These are phyloP conservation scores for Episyrphus balteatus DNA, from an alignment of 1,140 invertebrate species.

Conservation along the genomic window DNA sequence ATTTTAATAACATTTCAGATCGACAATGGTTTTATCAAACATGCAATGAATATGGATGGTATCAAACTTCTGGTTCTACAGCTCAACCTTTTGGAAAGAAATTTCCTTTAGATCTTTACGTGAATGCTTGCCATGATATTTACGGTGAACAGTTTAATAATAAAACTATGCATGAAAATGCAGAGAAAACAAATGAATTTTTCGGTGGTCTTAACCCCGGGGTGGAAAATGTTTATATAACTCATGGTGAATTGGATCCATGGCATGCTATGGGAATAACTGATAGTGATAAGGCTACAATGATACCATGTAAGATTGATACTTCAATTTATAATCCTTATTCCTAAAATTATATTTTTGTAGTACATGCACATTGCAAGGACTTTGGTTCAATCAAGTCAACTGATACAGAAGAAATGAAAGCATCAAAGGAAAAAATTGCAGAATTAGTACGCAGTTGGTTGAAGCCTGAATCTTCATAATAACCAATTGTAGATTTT, in stretches of 20 bases:
- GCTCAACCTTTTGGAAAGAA: conserved; percentile 51
- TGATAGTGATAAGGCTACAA: conserved; percentile 17
- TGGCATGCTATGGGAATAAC: conserved; percentile 51
- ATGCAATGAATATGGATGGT: conserved; percentile 65
- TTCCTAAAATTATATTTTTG: conserved; percentile 5
- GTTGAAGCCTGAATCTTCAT: conserved; percentile 9
- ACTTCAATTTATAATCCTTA: background rate
- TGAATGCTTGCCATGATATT: conserved; percentile 51
- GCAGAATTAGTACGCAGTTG: conserved; percentile 25
- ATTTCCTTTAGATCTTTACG: conserved; percentile 45
- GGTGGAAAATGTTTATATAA: conserved; percentile 50
- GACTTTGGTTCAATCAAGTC: conserved; percentile 45
- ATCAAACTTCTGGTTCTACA: conserved; percentile 48
- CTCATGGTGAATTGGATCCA: conserved; percentile 53
- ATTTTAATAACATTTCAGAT: conserved; percentile 13
- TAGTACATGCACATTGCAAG: conserved; percentile 55
- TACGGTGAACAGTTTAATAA: conserved; percentile 42
- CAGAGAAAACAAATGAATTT: conserved; percentile 44
- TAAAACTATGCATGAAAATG: conserved; percentile 17
- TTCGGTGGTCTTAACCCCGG: conserved; percentile 46
- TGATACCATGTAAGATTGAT: conserved; percentile 20
- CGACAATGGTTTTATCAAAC: conserved; percentile 61
- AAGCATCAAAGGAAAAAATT: conserved; percentile 23
- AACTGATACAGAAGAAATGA: conserved; percentile 41
- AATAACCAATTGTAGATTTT: too few species aligned